A percentile compares a stretch with the other conserved stretches of the same genome.
Conservation (phyloP, 2,888 invertebrate genomes). For the Epistrophe eligans region DNA sequence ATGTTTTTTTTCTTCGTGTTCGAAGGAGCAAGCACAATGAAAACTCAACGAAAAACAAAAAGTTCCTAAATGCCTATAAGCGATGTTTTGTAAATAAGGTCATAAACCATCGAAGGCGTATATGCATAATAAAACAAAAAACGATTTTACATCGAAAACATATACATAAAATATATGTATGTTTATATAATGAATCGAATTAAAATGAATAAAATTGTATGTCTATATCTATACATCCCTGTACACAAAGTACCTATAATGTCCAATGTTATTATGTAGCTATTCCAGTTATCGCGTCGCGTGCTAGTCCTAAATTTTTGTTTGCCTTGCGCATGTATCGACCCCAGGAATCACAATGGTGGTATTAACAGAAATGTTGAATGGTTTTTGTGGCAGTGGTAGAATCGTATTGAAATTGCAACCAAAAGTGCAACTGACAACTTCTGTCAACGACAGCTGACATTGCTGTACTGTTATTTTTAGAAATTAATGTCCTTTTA, state of each 20-base stretch:
- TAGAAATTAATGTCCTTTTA: constrained; percentile 24
- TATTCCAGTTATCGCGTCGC: constrained; percentile 50
- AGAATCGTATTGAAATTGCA: constrained; percentile 32
- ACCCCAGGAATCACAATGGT: constrained; percentile 56
- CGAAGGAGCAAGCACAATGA: constrained; percentile 1
- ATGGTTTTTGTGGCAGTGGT: constrained; percentile 30
- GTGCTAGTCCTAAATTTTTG: constrained; percentile 41
- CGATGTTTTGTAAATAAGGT: constrained; percentile 20
- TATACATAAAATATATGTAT: not conserved
- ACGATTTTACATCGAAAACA: constrained; percentile 45
- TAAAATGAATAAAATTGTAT: constrained; percentile 56
- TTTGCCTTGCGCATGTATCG: constrained; percentile 68
- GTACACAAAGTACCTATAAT: constrained; percentile 15
- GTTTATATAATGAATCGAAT: constrained; percentile 57
- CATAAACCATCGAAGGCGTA: not conserved
- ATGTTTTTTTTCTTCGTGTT: not conserved
- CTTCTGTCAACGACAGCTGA: constrained; percentile 76
- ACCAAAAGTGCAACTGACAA: constrained; percentile 38
- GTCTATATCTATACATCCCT: constrained; percentile 23
- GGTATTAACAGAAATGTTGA: constrained; percentile 52
- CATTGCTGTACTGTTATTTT: constrained; percentile 59
- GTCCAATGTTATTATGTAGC: constrained; percentile 51
- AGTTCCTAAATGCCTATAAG: constrained; percentile 41
- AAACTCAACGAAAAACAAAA: constrained; percentile 38
- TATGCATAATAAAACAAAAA: constrained; percentile 22